Evolutionary conservation across 2,888 invertebrate genomes (phyloP).

Genomic region (Leucophora obtusa): DNA sequence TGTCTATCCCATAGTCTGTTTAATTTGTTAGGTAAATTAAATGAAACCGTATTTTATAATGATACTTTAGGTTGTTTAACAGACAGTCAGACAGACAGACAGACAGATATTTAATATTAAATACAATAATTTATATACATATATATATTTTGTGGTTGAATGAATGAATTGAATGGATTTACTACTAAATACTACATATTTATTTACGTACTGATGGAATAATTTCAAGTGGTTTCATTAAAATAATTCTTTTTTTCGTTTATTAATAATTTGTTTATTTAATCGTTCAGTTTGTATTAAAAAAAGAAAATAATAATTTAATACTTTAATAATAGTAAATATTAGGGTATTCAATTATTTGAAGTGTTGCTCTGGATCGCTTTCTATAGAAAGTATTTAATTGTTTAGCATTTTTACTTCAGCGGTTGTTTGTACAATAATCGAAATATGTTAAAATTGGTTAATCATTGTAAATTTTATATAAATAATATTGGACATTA

Average conservation of each 20-base stretch:
- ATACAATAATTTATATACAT: slow-evolving; percentile 36
- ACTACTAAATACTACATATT: background rate
- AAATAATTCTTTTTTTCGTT: slow-evolving; percentile 1
- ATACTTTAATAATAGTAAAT: background rate
- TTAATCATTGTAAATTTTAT: no score
- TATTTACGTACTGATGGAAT: slow-evolving; percentile 17
- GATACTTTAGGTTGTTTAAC: slow-evolving; percentile 45
- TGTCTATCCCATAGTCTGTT: background rate
- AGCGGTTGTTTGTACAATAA: no score
- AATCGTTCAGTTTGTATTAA: slow-evolving; percentile 40
- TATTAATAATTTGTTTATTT: slow-evolving; percentile 49
- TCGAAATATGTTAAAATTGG: no score
- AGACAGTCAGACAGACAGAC: slow-evolving; percentile 16
- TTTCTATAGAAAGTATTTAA: no score
- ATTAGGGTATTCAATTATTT: background rate
- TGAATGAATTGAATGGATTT: slow-evolving; percentile 50
- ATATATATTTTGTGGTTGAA: slow-evolving; percentile 53
- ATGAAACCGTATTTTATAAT: slow-evolving; percentile 43
- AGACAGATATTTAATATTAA: background rate
- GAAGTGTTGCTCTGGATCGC: no score
- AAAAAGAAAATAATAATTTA: background rate
- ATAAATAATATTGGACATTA: no score
- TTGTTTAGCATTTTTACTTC: no score
- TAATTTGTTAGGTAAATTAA: slow-evolving; percentile 42
- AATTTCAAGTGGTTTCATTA: slow-evolving; percentile 45